A percentile compares a stretch with the other conserved stretches of the same genome.
phyloP scores from a whole-genome alignment of 2,888 invertebrate species.

The Dinocampus coccinellae region DNA sequence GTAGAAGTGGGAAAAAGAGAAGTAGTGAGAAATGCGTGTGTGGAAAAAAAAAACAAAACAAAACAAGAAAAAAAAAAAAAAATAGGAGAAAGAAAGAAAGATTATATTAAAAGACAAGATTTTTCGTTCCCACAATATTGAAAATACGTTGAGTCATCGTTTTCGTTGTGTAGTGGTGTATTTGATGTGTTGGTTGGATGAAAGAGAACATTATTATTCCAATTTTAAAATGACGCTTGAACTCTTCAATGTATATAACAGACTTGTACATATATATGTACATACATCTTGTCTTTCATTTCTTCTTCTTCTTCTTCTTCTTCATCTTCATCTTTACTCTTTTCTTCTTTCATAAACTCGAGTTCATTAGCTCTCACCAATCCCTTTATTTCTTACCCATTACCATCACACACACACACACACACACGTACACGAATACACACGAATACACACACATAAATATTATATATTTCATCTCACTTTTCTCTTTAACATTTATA shows the following conservation, averaged over 20 bases:
- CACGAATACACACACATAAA: constrained; percentile 10
- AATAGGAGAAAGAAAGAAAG: not conserved
- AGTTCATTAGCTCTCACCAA: constrained; percentile 37
- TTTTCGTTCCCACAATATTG: constrained; percentile 68
- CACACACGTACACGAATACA: constrained; percentile 4
- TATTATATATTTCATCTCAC: not conserved
- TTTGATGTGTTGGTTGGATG: constrained; percentile 53
- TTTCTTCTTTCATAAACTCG: constrained; percentile 27
- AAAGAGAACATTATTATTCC: constrained; percentile 68
- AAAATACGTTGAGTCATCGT: constrained; percentile 67
- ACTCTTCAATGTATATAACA: constrained; percentile 42
- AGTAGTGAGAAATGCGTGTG: constrained; percentile 38
- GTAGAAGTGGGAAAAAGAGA: constrained; percentile 10
- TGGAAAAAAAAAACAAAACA: constrained; percentile 29
- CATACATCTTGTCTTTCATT: constrained; percentile 34
- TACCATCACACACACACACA: constrained; percentile 22
- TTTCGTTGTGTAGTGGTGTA: constrained; percentile 55
- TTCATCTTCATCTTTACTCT: too few species aligned
- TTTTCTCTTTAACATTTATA: constrained; percentile 29
- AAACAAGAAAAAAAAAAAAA: constrained; percentile 8
- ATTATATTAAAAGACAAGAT: constrained; percentile 27
- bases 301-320: constrained; percentile 20
- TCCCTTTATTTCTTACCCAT: constrained; percentile 19
- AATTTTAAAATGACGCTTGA: constrained; percentile 64
- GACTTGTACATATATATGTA: constrained; percentile 39